Conservation (phyloP, 2,113 vertebrate genomes). For the Todiramphus chloris region DNA sequence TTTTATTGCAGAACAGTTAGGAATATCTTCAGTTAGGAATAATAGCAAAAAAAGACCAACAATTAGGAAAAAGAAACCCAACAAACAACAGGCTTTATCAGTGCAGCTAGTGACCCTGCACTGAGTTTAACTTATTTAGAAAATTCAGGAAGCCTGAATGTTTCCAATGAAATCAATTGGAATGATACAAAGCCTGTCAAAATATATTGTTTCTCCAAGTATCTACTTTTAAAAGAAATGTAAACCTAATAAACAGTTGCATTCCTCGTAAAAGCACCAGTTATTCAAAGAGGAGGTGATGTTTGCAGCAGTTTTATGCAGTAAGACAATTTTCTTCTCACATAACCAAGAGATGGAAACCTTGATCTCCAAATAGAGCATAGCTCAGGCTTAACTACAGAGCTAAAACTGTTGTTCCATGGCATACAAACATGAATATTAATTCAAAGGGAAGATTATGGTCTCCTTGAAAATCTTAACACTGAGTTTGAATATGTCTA, state of each 20-base stretch:
- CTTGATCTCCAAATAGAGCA: background rate
- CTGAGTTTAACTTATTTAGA: constrained; percentile 1
- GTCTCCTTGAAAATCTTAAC: background rate
- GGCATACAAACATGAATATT: background rate
- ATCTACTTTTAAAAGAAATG: background rate
- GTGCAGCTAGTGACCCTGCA: background rate
- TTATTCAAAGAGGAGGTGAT: background rate
- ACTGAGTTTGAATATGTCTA: background rate
- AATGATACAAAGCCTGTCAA: background rate
- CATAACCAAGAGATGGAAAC: background rate
- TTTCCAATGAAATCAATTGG: background rate
- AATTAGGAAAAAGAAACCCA: rapidly evolving
- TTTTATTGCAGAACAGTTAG: background rate
- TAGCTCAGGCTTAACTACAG: background rate
- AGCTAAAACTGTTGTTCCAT: background rate
- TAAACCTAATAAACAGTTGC: background rate
- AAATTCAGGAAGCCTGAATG: background rate
- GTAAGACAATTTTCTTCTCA: background rate
- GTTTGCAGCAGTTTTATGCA: background rate
- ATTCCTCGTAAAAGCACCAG: background rate
- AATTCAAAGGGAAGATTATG: background rate
- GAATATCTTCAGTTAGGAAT: background rate
- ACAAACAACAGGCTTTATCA: background rate
- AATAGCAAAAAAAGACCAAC: background rate
- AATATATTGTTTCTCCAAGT: background rate